A percentile compares a stretch with the other conserved stretches of the same genome.
Conservation (phyloP, 2,113 vertebrate species). For the Grammomys surdaster region DNA sequence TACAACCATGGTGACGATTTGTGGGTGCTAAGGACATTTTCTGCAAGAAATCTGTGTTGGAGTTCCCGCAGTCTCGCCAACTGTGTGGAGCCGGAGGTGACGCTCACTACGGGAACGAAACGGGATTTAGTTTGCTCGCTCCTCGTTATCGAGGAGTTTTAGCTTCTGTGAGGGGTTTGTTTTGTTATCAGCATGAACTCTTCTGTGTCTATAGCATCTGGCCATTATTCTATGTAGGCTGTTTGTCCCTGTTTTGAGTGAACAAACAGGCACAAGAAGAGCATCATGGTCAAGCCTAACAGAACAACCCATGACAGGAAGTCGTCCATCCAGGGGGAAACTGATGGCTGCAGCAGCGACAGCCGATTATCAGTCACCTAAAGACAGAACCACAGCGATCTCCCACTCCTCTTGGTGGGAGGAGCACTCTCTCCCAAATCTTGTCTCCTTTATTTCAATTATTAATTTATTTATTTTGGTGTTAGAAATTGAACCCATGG, state of each 20-base stretch:
- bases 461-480: neutral
- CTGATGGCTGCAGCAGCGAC: neutral
- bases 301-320: no score
- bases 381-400: no score
- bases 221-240: neutral
- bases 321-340: neutral
- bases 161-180: neutral
- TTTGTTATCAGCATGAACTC: no score
- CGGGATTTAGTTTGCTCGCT: neutral
- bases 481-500: neutral
- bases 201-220: neutral
- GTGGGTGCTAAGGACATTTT: neutral
- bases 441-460: neutral
- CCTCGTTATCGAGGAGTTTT: neutral
- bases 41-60: neutral
- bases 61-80: neutral
- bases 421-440: neutral
- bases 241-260: neutral
- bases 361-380: neutral
- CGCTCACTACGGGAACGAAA: neutral
- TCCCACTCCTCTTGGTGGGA: neutral
- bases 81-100: neutral
- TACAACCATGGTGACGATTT: no score
- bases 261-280: neutral
- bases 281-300: neutral